These are phyloP conservation scores for Megalops cyprinoides DNA, from an alignment of 2,797 vertebrate species.

Conservation along the genomic window DNA sequence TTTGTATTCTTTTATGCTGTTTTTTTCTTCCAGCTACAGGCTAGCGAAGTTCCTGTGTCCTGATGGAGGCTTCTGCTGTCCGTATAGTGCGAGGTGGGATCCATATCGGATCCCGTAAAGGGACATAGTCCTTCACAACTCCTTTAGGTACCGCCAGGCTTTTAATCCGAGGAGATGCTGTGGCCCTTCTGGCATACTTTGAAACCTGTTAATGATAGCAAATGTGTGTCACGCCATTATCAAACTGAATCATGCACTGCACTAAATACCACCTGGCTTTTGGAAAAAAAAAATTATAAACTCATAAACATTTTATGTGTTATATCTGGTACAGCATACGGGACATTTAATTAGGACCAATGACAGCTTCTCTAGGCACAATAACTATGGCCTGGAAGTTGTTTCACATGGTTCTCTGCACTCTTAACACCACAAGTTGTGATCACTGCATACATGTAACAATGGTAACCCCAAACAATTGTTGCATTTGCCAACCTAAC, in stretches of 20 bases:
- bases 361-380: too few species aligned
- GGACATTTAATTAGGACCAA: too few species aligned
- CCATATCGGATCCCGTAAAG: constrained; percentile 61
- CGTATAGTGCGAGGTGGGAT: constrained; percentile 50
- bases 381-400: too few species aligned
- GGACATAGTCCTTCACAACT: constrained; percentile 58
- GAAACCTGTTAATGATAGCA: constrained; percentile 64
- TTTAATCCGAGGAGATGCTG: constrained; percentile 53
- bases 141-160: constrained; percentile 69
- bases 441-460: too few species aligned
- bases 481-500: too few species aligned
- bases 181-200: constrained; percentile 53
- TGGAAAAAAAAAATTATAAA: not conserved
- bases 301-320: not conserved
- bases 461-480: too few species aligned
- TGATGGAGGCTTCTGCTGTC: constrained; percentile 31
- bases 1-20: not conserved
- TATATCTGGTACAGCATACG: not conserved
- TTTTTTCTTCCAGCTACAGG: constrained; percentile 43
- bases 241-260: too few species aligned
- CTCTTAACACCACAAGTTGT: too few species aligned
- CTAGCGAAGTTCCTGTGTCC: constrained; percentile 51
- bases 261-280: not conserved
- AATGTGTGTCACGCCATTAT: too few species aligned
- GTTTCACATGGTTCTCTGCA: too few species aligned